phyloP scores from a whole-genome alignment of 2,888 invertebrate species.

The Acrobasis repandana region DNA sequence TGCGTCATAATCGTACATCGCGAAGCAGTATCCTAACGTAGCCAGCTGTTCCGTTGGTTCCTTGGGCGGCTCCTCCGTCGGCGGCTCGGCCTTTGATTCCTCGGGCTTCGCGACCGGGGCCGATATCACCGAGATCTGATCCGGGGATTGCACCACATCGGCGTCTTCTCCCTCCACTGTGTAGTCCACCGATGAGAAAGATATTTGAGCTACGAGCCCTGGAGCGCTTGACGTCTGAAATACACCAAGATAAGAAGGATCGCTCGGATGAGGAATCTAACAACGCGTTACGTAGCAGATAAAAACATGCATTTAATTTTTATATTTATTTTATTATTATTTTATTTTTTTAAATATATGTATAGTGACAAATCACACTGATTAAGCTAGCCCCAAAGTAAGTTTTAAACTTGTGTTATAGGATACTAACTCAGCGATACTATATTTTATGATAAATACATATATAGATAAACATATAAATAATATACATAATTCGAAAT shows the following conservation, averaged over 20 bases:
- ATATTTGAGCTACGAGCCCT: slow-evolving; percentile 91
- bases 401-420: no score
- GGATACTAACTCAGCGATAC: no score
- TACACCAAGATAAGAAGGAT: slow-evolving; percentile 15
- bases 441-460: no score
- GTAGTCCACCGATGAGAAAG: slow-evolving; percentile 96
- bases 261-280: background rate
- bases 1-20: slow-evolving; percentile 97
- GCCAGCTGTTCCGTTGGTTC: slow-evolving; percentile 38
- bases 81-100: slow-evolving; percentile 44
- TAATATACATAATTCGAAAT: no score
- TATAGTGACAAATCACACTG: no score
- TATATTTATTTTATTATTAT: no score
- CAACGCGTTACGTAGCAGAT: background rate
- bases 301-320: background rate
- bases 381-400: no score
- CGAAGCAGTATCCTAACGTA: slow-evolving; percentile 87
- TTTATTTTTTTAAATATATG: no score
- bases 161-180: slow-evolving; percentile 93
- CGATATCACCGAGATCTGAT: slow-evolving; percentile 87
- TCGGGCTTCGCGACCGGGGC: slow-evolving; percentile 79
- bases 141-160: slow-evolving; percentile 86
- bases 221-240: slow-evolving; percentile 67
- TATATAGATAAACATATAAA: no score
- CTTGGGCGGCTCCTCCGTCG: slow-evolving; percentile 36